These are phyloP conservation scores for Rhabdomys pumilio DNA, from an alignment of 2,797 vertebrate genomes.

Conservation along the genomic window DNA sequence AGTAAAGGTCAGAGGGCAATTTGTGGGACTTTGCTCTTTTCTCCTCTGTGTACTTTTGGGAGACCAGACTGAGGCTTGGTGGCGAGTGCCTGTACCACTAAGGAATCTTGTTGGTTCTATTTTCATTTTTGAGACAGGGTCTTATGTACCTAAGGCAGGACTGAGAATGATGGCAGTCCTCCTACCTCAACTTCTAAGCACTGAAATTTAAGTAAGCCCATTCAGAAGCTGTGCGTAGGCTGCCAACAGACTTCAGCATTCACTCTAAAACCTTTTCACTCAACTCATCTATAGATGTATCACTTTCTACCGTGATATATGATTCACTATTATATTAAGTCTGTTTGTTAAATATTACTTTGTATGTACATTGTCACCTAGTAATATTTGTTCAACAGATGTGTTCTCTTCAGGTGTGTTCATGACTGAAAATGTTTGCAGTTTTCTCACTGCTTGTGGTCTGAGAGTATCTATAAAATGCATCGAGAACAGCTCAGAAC, in stretches of 20 bases:
- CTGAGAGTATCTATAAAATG: constrained; percentile 3
- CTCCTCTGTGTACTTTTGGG: no score
- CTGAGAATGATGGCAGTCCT: background rate
- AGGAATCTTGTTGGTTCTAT: background rate
- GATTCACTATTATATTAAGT: background rate
- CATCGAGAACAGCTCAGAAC: background rate
- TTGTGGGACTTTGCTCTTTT: background rate
- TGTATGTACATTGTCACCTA: background rate
- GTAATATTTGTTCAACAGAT: constrained; percentile 4
- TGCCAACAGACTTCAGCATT: background rate
- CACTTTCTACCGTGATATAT: background rate
- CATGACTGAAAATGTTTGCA: background rate
- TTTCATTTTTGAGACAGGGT: background rate
- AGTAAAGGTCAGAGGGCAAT: background rate
- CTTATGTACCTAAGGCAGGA: background rate
- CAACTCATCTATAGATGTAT: background rate
- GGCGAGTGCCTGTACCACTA: background rate
- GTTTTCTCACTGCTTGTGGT: background rate
- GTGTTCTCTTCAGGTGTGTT: background rate
- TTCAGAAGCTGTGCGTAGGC: constrained; percentile 5
- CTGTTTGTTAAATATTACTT: background rate
- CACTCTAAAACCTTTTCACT: background rate
- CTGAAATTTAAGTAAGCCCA: background rate
- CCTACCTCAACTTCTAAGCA: background rate
- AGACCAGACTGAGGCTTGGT: background rate